Evolutionary conservation across 2,797 vertebrate species (phyloP).

Genomic region (Eurystomus glaucurus): DNA sequence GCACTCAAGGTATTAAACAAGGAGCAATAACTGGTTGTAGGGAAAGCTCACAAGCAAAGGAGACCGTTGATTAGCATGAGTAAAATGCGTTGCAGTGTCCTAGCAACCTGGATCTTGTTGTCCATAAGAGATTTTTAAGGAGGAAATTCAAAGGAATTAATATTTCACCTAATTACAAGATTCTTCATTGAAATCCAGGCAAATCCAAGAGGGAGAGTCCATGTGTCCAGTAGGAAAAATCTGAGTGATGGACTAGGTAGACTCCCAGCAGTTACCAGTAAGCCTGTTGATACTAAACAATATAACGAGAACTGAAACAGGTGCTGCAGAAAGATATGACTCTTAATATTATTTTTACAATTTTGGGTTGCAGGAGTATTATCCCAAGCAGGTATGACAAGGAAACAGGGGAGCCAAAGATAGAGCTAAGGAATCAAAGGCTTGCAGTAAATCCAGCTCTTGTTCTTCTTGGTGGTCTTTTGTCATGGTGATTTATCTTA

Average conservation of each 20-base stretch:
- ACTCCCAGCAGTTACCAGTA: background rate
- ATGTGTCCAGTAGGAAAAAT: background rate
- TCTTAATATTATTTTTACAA: background rate
- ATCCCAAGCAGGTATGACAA: background rate
- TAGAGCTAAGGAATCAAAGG: background rate
- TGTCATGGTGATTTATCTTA: slow-evolving; percentile 25
- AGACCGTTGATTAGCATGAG: background rate
- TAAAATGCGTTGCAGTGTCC: background rate
- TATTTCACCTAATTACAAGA: background rate
- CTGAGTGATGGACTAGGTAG: background rate
- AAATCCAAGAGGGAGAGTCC: background rate
- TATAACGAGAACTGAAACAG: background rate
- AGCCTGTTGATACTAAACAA: background rate
- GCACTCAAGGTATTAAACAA: background rate
- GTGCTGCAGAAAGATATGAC: background rate
- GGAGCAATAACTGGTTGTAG: background rate
- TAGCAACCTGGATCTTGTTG: background rate
- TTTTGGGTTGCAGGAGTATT: background rate
- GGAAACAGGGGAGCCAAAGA: background rate
- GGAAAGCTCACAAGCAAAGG: background rate
- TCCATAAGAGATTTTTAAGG: background rate
- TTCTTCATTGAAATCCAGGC: background rate
- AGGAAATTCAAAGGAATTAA: background rate
- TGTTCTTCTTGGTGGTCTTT: slow-evolving; percentile 9
- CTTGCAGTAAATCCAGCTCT: background rate